Evolutionary conservation across 2,888 invertebrate species (phyloP).

Genomic region (Halictus quadricinctus): DNA sequence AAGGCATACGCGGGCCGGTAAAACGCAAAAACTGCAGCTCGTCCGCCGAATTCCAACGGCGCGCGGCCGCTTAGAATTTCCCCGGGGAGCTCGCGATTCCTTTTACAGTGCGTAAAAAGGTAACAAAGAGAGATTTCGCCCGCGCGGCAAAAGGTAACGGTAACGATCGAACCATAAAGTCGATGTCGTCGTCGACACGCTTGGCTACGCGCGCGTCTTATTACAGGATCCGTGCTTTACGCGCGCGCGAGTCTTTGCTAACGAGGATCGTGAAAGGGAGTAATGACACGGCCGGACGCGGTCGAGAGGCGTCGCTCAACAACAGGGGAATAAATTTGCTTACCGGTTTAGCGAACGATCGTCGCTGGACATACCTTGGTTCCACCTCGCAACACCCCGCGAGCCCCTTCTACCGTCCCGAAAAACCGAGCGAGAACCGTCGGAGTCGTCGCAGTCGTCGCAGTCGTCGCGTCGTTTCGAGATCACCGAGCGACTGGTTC

Average conservation of each 20-base stretch:
- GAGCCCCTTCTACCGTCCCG: background rate
- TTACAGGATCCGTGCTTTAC: conserved; percentile 68
- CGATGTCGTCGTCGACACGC: conserved; percentile 55
- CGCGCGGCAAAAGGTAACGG: conserved; percentile 46
- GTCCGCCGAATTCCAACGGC: background rate
- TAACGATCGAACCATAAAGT: conserved; percentile 58
- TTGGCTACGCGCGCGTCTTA: conserved; percentile 60
- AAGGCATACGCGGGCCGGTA: background rate
- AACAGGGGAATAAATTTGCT: conserved; percentile 76
- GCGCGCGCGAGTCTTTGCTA: conserved; percentile 69
- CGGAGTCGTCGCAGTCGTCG: background rate
- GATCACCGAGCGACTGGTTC: conserved; percentile 45
- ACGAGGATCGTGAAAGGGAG: conserved; percentile 79
- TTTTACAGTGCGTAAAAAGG: conserved; percentile 35
- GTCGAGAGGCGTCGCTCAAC: conserved; percentile 72
- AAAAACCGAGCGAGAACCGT: background rate
- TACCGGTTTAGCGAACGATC: conserved; percentile 72
- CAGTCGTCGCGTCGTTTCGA: conserved; percentile 25
- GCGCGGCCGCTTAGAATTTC: background rate
- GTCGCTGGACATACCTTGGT: conserved; percentile 60
- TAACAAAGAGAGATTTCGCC: conserved; percentile 43
- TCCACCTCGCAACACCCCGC: background rate
- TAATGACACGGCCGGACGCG: conserved; percentile 79
- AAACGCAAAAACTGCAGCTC: background rate
- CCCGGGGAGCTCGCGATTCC: background rate